Conservation (phyloP, 2,888 invertebrate species). For the Agonopterix alstromeriana region DNA sequence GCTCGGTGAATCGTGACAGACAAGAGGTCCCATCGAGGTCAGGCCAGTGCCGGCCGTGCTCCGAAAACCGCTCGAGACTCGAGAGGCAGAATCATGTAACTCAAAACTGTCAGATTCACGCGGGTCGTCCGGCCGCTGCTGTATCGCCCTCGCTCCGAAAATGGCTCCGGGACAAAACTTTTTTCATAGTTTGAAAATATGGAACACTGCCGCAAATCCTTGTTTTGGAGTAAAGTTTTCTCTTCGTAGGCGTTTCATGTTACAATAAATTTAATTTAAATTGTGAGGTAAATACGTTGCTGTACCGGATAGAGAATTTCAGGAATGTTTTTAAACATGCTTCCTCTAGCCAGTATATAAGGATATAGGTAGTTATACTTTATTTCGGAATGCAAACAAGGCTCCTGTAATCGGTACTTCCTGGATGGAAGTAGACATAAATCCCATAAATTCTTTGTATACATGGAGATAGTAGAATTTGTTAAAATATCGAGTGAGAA, state of each 20-base stretch:
- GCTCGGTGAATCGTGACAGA: background rate
- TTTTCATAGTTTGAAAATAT: constrained; percentile 9
- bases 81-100: constrained; percentile 20
- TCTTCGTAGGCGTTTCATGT: background rate
- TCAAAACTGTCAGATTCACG: constrained; percentile 47
- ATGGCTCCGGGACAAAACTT: constrained; percentile 10
- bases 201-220: constrained; percentile 3
- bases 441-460: no score
- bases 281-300: no score
- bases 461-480: no score
- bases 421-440: no score
- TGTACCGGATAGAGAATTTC: no score
- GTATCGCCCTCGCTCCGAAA: constrained; percentile 8
- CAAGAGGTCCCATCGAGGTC: background rate
- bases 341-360: no score
- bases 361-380: no score
- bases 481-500: no score
- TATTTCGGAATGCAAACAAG: no score
- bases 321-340: no score
- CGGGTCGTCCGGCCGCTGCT: constrained; percentile 16
- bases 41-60: background rate
- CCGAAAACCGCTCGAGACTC: background rate
- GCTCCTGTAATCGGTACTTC: no score
- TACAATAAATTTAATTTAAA: background rate
- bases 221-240: constrained; percentile 1